A percentile compares a stretch with the other conserved stretches of the same genome.
Conservation (phyloP, 2,113 vertebrate species). For the Cebus imitator region DNA sequence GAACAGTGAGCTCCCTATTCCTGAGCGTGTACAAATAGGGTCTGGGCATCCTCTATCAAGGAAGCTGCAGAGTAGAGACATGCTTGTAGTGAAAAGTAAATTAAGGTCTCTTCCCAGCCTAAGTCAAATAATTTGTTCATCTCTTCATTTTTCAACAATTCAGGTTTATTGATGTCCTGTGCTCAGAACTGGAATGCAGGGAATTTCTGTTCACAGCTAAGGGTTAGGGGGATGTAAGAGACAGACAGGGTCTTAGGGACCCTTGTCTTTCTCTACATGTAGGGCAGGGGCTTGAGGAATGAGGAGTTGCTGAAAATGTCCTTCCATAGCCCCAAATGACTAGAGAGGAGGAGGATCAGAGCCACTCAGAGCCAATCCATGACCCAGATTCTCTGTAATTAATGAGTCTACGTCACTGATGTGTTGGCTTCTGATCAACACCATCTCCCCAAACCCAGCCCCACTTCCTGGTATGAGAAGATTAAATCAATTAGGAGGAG, state of each 20-base stretch:
- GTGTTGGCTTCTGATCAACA: constrained; percentile 67
- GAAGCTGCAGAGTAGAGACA: not conserved
- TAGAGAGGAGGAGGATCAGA: constrained; percentile 29
- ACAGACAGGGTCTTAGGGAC: not conserved
- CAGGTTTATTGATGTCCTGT: constrained; percentile 1
- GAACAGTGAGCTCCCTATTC: not conserved
- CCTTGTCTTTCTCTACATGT: not conserved
- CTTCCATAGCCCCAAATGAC: constrained; percentile 29
- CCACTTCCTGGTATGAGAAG: constrained; percentile 73
- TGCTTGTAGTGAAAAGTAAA: not conserved
- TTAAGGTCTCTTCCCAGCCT: not conserved
- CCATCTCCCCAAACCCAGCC: constrained; percentile 64
- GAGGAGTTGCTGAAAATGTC: constrained; percentile 32
- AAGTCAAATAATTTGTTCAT: constrained; percentile 18
- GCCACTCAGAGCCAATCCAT: constrained; percentile 63
- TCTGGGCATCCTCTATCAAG: not conserved
- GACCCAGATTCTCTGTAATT: constrained; percentile 75
- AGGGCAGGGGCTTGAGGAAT: constrained; percentile 5
- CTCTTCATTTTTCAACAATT: constrained; percentile 22
- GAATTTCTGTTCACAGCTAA: not conserved
- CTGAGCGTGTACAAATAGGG: not conserved
- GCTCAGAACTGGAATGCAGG: constrained; percentile 21
- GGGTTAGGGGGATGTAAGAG: not conserved
- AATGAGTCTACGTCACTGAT: constrained; percentile 65
- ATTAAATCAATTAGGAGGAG: constrained; percentile 80